A percentile compares a stretch with the other conserved stretches of the same genome.
phyloP scores from a whole-genome alignment of 2,888 invertebrate species.

The Xestia xanthographa region DNA sequence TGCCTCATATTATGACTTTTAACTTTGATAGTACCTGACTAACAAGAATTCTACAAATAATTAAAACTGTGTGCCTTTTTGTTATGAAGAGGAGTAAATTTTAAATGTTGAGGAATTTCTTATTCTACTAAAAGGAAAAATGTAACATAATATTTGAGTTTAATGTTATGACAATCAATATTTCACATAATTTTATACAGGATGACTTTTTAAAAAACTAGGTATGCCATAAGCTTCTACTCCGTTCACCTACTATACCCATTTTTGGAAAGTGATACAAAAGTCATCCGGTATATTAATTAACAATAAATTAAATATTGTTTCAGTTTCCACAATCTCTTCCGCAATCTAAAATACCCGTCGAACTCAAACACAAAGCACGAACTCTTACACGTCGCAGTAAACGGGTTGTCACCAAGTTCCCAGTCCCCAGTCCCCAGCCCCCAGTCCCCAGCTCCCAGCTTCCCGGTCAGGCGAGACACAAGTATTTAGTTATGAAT shows the following conservation, averaged over 20 bases:
- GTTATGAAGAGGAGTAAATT: too few species aligned
- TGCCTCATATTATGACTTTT: neutral
- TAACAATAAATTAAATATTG: neutral
- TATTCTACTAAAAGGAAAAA: neutral
- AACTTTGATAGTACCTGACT: neutral
- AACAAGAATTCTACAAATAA: neutral
- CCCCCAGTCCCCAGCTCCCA: slow-evolving; percentile 2
- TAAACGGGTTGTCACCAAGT: slow-evolving; percentile 27
- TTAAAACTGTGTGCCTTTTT: neutral
- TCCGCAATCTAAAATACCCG: slow-evolving; percentile 8
- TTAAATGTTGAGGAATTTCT: neutral
- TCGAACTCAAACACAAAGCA: slow-evolving; percentile 33
- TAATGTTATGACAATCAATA: neutral
- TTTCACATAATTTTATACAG: neutral
- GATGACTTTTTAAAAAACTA: too few species aligned
- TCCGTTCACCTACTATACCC: too few species aligned
- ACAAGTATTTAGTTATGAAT: slow-evolving; percentile 63
- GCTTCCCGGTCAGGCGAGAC: slow-evolving; percentile 45
- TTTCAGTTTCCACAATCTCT: neutral
- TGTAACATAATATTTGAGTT: neutral
- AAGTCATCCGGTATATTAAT: too few species aligned
- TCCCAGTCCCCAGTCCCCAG: slow-evolving; percentile 7
- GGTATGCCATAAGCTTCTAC: too few species aligned
- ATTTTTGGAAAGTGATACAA: too few species aligned
- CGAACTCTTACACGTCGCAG: neutral